phyloP scores from a whole-genome alignment of 2,113 vertebrate genomes.

The Thamnophis sirtalis region DNA sequence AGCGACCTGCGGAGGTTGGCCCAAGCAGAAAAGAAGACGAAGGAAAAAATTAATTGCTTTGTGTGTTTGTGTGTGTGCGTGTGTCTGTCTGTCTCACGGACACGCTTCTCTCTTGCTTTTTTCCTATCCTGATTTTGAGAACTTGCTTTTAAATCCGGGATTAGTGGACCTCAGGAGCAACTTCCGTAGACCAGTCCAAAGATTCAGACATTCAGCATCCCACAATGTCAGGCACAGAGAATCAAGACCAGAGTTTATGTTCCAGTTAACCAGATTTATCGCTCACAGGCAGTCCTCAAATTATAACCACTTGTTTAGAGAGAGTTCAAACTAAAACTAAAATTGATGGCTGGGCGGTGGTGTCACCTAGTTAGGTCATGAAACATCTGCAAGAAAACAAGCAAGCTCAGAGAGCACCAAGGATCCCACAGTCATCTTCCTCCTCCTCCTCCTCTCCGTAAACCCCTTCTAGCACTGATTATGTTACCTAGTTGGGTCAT shows the following conservation, averaged over 20 bases:
- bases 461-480: no score
- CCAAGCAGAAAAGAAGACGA: background rate
- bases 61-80: background rate
- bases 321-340: background rate
- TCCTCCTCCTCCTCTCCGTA: no score
- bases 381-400: background rate
- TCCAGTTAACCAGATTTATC: background rate
- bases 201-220: background rate
- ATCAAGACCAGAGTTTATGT: background rate
- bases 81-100: background rate
- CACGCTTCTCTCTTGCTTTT: background rate
- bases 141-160: background rate
- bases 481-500: background rate
- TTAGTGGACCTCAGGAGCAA: background rate
- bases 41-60: background rate
- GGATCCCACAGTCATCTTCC: no score
- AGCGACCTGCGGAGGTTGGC: background rate
- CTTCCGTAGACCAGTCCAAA: background rate
- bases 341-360: background rate
- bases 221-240: background rate
- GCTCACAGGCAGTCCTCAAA: background rate
- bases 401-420: background rate
- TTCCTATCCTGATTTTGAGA: background rate
- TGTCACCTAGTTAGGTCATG: background rate
- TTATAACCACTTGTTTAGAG: background rate